These are phyloP conservation scores for Lemur catta DNA, from an alignment of 2,797 vertebrate genomes.

Conservation along the genomic window DNA sequence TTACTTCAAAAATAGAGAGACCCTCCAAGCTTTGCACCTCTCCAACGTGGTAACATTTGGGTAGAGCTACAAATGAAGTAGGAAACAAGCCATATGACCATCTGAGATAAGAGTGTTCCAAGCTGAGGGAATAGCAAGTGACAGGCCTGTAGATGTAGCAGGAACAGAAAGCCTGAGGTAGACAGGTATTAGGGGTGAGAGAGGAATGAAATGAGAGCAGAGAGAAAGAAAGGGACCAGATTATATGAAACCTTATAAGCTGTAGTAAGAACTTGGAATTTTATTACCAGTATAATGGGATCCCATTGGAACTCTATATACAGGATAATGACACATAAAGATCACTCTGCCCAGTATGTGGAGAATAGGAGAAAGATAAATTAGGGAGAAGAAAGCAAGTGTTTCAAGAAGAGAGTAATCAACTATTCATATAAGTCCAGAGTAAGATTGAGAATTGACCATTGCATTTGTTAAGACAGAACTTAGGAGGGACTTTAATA, in stretches of 20 bases:
- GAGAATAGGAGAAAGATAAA: not conserved
- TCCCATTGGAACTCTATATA: not conserved
- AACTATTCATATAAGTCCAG: not conserved
- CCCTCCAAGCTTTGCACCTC: not conserved
- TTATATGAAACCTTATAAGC: not conserved
- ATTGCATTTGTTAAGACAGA: conserved; percentile 17
- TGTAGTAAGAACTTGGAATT: not conserved
- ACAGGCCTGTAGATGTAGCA: not conserved
- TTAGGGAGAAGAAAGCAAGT: conserved; percentile 19
- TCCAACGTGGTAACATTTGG: not conserved
- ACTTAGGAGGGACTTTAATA: not conserved
- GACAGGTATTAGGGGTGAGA: not conserved
- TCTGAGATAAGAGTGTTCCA: not conserved
- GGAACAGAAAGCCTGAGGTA: not conserved
- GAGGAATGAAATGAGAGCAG: not conserved
- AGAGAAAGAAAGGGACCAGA: not conserved
- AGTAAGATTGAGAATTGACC: not conserved
- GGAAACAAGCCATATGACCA: not conserved
- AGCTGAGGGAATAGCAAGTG: not conserved
- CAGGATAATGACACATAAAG: not conserved
- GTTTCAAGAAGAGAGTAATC: not conserved
- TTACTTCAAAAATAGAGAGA: not conserved
- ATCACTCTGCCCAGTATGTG: not conserved
- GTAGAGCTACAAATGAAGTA: not conserved
- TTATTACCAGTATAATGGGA: conserved; percentile 14